Percentiles rank a stretch among this genome's conserved stretches.
Evolutionary conservation across 2,113 vertebrate genomes (phyloP).

Genomic region (Mus spicilegus): DNA sequence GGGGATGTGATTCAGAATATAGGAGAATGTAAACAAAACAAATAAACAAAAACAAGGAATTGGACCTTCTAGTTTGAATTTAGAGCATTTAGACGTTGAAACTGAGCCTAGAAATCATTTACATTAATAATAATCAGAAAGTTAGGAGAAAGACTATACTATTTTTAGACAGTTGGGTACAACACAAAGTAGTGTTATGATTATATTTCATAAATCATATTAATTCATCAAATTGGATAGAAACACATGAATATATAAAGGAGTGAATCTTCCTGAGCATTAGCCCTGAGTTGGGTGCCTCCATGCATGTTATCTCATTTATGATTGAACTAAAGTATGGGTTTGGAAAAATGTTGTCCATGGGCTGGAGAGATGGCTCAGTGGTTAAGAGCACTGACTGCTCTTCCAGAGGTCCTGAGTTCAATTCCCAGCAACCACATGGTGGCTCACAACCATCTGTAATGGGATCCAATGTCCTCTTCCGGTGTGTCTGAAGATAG

Average conservation of each 20-base stretch:
- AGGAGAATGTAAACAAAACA: background rate
- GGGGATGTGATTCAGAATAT: background rate
- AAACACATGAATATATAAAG: background rate
- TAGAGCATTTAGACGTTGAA: background rate
- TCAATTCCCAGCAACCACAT: too few species aligned
- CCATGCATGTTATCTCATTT: background rate
- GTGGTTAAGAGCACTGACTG: too few species aligned
- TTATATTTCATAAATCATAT: background rate
- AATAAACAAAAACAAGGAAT: background rate
- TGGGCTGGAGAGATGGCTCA: too few species aligned
- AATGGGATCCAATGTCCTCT: too few species aligned
- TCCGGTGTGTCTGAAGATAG: too few species aligned
- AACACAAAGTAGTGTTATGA: background rate
- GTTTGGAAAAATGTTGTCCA: background rate
- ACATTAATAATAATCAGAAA: conserved; percentile 21
- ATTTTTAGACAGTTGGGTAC: background rate
- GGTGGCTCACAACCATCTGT: too few species aligned
- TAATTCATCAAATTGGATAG: conserved; percentile 42
- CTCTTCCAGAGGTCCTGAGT: too few species aligned
- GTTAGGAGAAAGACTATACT: background rate
- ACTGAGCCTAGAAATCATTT: background rate
- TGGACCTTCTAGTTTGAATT: background rate
- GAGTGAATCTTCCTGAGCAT: background rate
- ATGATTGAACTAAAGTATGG: background rate
- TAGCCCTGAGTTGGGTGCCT: background rate